Percentiles rank a stretch among this genome's conserved stretches.
phyloP scores from a whole-genome alignment of 2,888 invertebrate species.

The Phymatocera aterrima region DNA sequence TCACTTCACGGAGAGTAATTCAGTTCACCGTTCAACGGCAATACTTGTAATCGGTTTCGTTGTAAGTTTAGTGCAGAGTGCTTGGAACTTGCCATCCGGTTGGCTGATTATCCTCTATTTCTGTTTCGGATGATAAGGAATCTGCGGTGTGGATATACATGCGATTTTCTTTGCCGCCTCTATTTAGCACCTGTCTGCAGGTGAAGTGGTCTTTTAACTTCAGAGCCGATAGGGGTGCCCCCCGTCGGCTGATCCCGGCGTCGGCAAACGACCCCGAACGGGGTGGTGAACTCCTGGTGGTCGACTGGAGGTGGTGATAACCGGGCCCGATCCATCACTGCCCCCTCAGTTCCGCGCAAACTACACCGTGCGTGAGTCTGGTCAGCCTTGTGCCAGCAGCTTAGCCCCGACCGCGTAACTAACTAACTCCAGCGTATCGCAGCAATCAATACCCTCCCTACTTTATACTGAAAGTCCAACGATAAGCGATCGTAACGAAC shows the following conservation, averaged over 20 bases:
- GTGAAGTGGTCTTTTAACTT: slow-evolving; percentile 60
- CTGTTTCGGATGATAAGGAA: slow-evolving; percentile 20
- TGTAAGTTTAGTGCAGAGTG: too few species aligned
- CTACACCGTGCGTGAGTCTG: slow-evolving; percentile 57
- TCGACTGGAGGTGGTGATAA: slow-evolving; percentile 72
- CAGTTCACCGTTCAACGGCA: too few species aligned
- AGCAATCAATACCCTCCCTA: slow-evolving; percentile 57
- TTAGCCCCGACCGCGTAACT: slow-evolving; percentile 47
- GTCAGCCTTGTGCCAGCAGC: slow-evolving; percentile 42
- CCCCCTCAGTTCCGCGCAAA: slow-evolving; percentile 58
- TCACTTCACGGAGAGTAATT: too few species aligned
- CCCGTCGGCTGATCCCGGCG: slow-evolving; percentile 37
- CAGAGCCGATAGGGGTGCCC: slow-evolving; percentile 58
- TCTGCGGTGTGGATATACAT: neutral
- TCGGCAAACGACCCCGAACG: slow-evolving; percentile 37
- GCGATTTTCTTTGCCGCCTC: slow-evolving; percentile 49
- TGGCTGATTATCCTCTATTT: slow-evolving; percentile 26
- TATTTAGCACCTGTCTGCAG: slow-evolving; percentile 67
- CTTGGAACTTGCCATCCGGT: too few species aligned
- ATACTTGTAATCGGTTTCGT: too few species aligned
- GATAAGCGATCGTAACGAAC: slow-evolving; percentile 47
- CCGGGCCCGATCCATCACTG: slow-evolving; percentile 73
- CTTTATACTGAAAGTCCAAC: slow-evolving; percentile 41
- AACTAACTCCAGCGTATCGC: slow-evolving; percentile 56
- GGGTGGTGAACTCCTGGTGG: slow-evolving; percentile 49